Conservation (phyloP, 23 tunicate genomes). For the Trididemnum miniatum region DNA sequence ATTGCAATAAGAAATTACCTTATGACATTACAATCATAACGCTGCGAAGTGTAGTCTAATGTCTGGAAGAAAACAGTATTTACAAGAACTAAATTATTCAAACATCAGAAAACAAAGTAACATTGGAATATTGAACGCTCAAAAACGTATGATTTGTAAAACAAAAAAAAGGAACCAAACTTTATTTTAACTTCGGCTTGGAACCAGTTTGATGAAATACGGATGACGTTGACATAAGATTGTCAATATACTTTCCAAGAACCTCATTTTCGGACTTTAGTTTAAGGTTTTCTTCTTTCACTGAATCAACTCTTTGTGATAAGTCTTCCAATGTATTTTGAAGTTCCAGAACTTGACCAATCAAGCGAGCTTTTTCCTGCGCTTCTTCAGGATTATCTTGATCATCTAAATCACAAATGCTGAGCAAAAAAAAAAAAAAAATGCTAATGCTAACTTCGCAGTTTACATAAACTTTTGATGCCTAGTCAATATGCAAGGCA, state of each 20-base stretch:
- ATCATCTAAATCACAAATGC: conserved; percentile 37
- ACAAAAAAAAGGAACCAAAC: background rate
- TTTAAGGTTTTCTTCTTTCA: conserved; percentile 96
- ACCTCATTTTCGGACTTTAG: conserved; percentile 98
- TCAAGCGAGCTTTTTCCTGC: conserved; percentile 84
- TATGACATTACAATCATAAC: too few species aligned
- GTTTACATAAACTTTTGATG: too few species aligned
- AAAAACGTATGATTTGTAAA: too few species aligned
- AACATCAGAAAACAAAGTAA: too few species aligned
- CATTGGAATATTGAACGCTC: too few species aligned
- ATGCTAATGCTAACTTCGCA: too few species aligned
- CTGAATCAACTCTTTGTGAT: conserved; percentile 95
- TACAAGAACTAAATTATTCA: too few species aligned
- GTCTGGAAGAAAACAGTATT: too few species aligned
- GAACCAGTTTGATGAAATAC: conserved; percentile 93
- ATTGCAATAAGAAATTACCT: too few species aligned
- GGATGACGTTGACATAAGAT: conserved; percentile 95
- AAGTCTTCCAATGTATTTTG: conserved; percentile 96
- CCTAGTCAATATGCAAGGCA: too few species aligned
- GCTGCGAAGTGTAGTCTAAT: too few species aligned
- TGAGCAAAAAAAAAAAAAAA: too few species aligned
- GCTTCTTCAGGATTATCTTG: conserved; percentile 78
- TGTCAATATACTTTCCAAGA: conserved; percentile 94
- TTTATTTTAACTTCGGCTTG: conserved; percentile 62
- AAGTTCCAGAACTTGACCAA: conserved; percentile 86